phyloP scores from a whole-genome alignment of 2,888 invertebrate genomes.

The Scrobipalpa costella region DNA sequence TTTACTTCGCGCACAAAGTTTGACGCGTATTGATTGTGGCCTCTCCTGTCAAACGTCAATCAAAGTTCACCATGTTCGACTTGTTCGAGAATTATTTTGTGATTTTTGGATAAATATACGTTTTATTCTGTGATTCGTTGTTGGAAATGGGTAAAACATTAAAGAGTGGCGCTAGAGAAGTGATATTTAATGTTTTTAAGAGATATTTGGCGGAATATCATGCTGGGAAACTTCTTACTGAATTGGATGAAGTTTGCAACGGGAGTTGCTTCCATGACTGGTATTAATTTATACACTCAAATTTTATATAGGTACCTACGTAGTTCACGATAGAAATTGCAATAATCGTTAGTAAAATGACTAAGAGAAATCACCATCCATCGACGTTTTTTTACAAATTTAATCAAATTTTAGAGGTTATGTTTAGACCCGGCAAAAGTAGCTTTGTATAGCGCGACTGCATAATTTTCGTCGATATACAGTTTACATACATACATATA shows the following conservation, averaged over 20 bases:
- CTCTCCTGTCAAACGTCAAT: too few relatives aligned
- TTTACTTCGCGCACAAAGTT: too few relatives aligned
- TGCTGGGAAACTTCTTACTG: neutral
- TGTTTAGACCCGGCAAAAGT: neutral
- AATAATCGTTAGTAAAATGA: too few relatives aligned
- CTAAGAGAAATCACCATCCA: neutral
- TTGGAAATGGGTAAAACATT: neutral
- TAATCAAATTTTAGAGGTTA: too few relatives aligned
- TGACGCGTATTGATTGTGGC: too few relatives aligned
- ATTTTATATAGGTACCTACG: neutral
- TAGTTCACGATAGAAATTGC: too few relatives aligned
- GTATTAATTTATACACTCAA: neutral
- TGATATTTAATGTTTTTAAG: neutral
- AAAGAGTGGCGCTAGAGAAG: neutral
- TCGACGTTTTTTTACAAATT: neutral
- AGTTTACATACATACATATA: too few relatives aligned
- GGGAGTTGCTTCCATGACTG: neutral
- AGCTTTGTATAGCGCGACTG: neutral
- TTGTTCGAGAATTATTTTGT: neutral
- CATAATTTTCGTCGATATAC: too few relatives aligned
- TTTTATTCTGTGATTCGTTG: neutral
- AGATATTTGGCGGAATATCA: neutral
- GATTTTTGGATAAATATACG: neutral
- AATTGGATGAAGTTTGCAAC: neutral
- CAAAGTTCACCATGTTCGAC: too few relatives aligned